Evolutionary conservation across 2,797 vertebrate genomes (phyloP).

Genomic region (Dipus sagitta): DNA sequence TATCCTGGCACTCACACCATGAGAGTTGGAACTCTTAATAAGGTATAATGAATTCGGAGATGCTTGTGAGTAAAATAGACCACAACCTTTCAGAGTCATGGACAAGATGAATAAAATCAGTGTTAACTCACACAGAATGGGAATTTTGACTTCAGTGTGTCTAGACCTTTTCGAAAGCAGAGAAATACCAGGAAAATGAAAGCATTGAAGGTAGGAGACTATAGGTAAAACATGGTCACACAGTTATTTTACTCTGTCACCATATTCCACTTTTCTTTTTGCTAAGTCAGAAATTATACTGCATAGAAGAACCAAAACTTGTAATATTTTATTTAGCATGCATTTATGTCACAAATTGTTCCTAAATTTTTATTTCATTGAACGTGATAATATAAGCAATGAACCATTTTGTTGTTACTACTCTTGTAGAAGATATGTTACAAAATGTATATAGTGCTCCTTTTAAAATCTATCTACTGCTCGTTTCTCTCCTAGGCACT

Average conservation of each 20-base stretch:
- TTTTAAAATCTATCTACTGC: constrained; percentile 14
- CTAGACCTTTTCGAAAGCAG: background rate
- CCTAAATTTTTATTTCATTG: background rate
- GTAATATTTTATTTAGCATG: constrained; percentile 14
- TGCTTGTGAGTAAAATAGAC: background rate
- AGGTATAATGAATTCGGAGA: background rate
- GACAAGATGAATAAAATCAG: background rate
- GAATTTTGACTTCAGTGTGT: background rate
- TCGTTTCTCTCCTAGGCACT: background rate
- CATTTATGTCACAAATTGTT: background rate
- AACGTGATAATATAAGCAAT: constrained; percentile 48
- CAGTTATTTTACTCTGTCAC: background rate
- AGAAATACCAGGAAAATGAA: background rate
- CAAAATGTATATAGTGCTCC: constrained; percentile 34
- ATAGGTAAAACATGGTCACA: background rate
- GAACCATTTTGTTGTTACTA: constrained; percentile 1
- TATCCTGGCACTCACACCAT: background rate
- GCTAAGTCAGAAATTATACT: background rate
- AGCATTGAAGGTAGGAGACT: background rate
- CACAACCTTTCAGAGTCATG: background rate
- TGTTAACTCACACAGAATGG: background rate
- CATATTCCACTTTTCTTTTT: background rate
- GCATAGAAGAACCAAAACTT: background rate
- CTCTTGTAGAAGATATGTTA: constrained; percentile 34
- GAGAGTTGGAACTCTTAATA: background rate